Evolutionary conservation across 2,113 vertebrate species (phyloP).

Genomic region (Channa maculata): DNA sequence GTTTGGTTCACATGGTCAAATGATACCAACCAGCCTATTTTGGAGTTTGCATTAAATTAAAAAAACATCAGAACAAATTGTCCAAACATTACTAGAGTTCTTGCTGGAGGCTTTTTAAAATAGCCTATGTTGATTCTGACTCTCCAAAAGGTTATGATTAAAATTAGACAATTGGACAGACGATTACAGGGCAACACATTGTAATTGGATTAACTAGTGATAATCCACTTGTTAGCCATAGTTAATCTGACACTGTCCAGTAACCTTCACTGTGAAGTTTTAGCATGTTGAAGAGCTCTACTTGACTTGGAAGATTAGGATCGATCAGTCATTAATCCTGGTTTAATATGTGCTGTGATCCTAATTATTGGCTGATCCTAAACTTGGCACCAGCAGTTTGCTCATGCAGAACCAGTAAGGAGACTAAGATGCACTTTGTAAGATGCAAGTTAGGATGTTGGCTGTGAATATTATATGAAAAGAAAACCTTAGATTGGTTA

Average conservation of each 20-base stretch:
- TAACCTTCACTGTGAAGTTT: constrained; percentile 31
- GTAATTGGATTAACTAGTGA: constrained; percentile 70
- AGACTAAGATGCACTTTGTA: neutral
- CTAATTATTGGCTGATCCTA: constrained; percentile 28
- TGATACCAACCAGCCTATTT: neutral
- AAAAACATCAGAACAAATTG: too few relatives aligned
- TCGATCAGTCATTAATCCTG: constrained; percentile 47
- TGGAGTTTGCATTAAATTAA: neutral
- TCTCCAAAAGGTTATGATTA: constrained; percentile 16
- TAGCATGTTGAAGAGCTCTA: constrained; percentile 27
- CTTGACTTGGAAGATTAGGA: constrained; percentile 67
- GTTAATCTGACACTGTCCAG: constrained; percentile 62
- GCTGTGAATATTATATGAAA: neutral
- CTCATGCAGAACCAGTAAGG: neutral
- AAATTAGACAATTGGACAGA: constrained; percentile 36
- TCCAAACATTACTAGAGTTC: neutral
- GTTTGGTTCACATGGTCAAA: neutral
- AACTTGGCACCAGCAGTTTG: neutral
- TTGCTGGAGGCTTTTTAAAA: too few relatives aligned
- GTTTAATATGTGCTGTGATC: constrained; percentile 39
- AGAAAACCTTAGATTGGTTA: neutral
- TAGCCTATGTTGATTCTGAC: constrained; percentile 4
- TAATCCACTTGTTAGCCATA: constrained; percentile 66
- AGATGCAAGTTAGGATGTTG: neutral
- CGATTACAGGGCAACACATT: constrained; percentile 35